Evolutionary conservation across 1,140 invertebrate genomes (phyloP), one percentile per base, ranked within the genome.

Genomic region (Hypsibius dujardini): DNA sequence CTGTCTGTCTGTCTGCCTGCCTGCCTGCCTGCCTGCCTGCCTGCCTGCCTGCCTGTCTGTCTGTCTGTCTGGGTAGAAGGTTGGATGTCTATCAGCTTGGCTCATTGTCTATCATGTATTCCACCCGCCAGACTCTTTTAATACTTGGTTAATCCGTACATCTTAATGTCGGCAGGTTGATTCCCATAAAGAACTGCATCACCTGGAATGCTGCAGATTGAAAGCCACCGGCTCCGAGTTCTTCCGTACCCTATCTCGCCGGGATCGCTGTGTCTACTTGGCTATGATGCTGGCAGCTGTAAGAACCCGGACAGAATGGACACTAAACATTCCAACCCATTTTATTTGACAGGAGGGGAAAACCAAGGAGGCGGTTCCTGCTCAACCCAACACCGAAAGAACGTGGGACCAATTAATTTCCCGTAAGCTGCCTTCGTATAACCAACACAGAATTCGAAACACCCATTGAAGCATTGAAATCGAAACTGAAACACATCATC

Each of bases 181-280:
- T n/a, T 56, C 50, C 50, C n/a, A 56, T n/a, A 56, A 56, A 56
- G n/a, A 56, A n/a, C 50, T 56, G 7, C 50, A 56, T 56, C 50
- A n/a, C n/a, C n/a, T 56, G 7, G 50, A 56, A 56, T 56, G 50
- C 50, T 7, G 7, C 50, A 12, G 7, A 7, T 56, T 56, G 50
- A 56, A 56, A 56, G 50, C 7, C 7, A n/a, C 50, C n/a, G 7
- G 7, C 50, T n/a, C 50, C 7, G 7, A 56, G 0, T 12, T n/a
- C 7, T 12, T 56, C 7, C 50, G 50, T 12, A 56, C 7, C 50
- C 7, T 56, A n/a, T 12, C 50, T 12, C 50, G 50, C n/a, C 50
- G 50, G 7, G n/a, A 56, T n/a, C 50, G 50, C 50, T 56, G 50
- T 56, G 50, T 56, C n/a, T 56, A 12, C 7, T n/a, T 56, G 50